Evolutionary conservation across 1,140 invertebrate species (phyloP).

Genomic region (Trachymyrmex septentrionalis): DNA sequence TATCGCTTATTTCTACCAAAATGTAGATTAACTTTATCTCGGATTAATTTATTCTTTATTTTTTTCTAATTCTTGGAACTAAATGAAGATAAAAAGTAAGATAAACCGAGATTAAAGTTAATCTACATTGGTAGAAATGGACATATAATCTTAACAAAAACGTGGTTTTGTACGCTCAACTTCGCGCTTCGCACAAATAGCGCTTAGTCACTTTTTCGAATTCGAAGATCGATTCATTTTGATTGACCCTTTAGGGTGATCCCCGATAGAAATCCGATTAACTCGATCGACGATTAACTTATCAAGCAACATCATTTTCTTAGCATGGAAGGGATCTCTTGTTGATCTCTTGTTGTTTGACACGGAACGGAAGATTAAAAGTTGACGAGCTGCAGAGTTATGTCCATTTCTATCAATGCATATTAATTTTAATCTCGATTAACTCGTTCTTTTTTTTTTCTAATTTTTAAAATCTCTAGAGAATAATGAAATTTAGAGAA

Average conservation of each 20-base stretch:
- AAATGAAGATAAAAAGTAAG: too few relatives aligned
- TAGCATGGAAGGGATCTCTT: too few relatives aligned
- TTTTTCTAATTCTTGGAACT: too few relatives aligned
- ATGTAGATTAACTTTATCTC: too few relatives aligned
- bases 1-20: constrained; percentile 37
- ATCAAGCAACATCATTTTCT: background rate
- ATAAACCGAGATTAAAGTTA: too few relatives aligned
- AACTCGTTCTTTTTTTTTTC: background rate
- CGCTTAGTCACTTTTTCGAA: constrained; percentile 2
- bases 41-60: too few relatives aligned
- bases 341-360: background rate
- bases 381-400: background rate
- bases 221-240: constrained; percentile 7
- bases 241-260: background rate
- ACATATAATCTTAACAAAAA: constrained; percentile 62
- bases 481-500: background rate
- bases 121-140: too few relatives aligned
- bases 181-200: constrained; percentile 50
- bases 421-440: background rate
- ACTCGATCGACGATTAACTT: background rate
- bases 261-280: background rate
- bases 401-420: background rate
- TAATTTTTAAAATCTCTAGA: background rate
- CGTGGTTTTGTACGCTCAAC: constrained; percentile 69
- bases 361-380: background rate